phyloP scores from a whole-genome alignment of 2,888 invertebrate species.

The Idaea aversata region DNA sequence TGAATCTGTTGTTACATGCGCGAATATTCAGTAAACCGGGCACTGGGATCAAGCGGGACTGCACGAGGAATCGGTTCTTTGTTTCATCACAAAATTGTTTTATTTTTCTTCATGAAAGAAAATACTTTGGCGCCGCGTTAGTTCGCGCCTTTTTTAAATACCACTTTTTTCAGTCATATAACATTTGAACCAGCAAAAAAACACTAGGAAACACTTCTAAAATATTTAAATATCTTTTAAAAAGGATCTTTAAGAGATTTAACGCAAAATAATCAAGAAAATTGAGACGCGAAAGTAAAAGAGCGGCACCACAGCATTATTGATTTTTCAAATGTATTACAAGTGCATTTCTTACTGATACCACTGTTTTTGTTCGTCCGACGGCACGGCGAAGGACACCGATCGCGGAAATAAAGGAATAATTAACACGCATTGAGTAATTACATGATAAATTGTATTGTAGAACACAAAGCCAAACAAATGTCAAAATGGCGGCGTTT shows the following conservation, averaged over 20 bases:
- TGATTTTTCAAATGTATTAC: slow-evolving; percentile 63
- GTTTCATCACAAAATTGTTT: slow-evolving; percentile 42
- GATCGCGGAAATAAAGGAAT: slow-evolving; percentile 42
- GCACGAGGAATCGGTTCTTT: slow-evolving; percentile 34
- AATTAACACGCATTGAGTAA: slow-evolving; percentile 44
- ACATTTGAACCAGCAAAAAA: slow-evolving; percentile 20
- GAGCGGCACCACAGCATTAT: slow-evolving; percentile 71
- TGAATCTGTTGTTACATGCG: slow-evolving; percentile 34
- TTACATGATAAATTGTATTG: slow-evolving; percentile 60
- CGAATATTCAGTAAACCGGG: slow-evolving; percentile 36
- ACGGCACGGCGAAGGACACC: slow-evolving; percentile 36
- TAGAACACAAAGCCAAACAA: slow-evolving; percentile 79
- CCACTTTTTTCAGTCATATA: slow-evolving; percentile 42
- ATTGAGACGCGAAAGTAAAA: slow-evolving; percentile 62
- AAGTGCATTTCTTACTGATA: slow-evolving; percentile 44
- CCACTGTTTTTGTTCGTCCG: slow-evolving; percentile 36
- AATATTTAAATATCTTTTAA: slow-evolving; percentile 22
- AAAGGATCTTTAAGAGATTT: slow-evolving; percentile 18
- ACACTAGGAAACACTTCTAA: slow-evolving; percentile 18
- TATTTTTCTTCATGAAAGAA: slow-evolving; percentile 38
- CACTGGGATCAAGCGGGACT: slow-evolving; percentile 20
- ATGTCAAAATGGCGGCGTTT: slow-evolving; percentile 80
- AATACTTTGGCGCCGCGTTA: slow-evolving; percentile 42
- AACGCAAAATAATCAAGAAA: slow-evolving; percentile 44
- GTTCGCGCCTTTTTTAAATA: slow-evolving; percentile 74